phyloP scores from a whole-genome alignment of 2,113 vertebrate genomes.

The Sturnira hondurensis region DNA sequence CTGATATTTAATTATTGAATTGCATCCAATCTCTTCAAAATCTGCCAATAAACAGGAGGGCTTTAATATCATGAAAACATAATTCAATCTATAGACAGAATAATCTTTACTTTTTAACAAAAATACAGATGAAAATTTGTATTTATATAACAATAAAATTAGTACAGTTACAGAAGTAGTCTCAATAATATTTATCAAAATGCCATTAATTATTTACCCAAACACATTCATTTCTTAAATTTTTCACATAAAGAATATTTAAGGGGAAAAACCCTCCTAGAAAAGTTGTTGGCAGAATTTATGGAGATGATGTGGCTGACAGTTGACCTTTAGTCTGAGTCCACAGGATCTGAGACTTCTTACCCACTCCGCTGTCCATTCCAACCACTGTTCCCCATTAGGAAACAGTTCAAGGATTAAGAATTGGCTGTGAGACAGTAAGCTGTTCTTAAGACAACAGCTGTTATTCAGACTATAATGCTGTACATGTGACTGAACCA shows the following conservation, averaged over 20 bases:
- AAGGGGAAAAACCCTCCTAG: not conserved
- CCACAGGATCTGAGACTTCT: not conserved
- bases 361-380: not conserved
- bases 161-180: not conserved
- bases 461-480: not conserved
- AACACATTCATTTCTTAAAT: not conserved
- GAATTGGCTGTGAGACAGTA: not conserved
- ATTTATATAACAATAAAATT: not conserved
- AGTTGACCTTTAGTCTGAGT: not conserved
- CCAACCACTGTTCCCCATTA: not conserved
- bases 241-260: not conserved
- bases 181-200: not conserved
- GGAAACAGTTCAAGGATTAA: too few species aligned
- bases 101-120: not conserved
- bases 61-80: not conserved
- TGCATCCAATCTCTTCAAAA: not conserved
- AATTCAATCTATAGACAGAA: not conserved
- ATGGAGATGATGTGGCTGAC: not conserved
- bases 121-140: not conserved
- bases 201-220: not conserved
- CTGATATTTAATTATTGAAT: not conserved
- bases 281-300: not conserved
- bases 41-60: not conserved
- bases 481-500: not conserved
- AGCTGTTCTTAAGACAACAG: not conserved